Base-by-base conservation (phyloP, 2,888 invertebrate species). In the Oxyteleia sp. region DNA sequence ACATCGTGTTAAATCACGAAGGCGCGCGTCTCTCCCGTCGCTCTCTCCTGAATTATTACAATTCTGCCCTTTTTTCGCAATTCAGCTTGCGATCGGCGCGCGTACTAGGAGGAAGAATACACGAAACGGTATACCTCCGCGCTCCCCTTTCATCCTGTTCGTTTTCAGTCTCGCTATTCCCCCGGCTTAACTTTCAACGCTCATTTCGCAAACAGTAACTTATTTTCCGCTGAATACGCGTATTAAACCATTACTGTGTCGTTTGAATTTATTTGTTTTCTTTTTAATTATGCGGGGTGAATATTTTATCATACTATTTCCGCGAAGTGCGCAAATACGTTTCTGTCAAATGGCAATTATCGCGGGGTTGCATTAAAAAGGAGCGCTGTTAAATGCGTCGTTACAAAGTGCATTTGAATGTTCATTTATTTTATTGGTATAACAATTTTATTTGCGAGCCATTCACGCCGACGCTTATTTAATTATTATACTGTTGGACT, bases 1-100 rank as follows among this genome's bases (percentile, higher is more conserved):
- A 23, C 51, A 57, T 64, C 61, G 57, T 88, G 85, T 88, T 88
- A 87, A 89, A 89, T 89, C 88, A 87, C 85, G 76, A 82, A 75
- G 80, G 84, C 63, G 79, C 69, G 68, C 55, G 53, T 81, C 68
- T 83, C 82, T 79, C 64, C 38, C 13, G 23, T 78, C 78, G 85
- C 86, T 85, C 82, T 84, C 85, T 18, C 38, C 85, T 76, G 80
- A 85, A 80, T 86, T 88, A 87, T 89, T 86, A 88, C 85, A 74
- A 85, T 85, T 87, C 86, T 85, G 78, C 85, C n/a, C n/a, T 85
- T 69, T 66, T 66, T 55, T 53, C 49, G 64, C 64, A 20, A 49
- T 45, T 61, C 57, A 23, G 13, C 59, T 15, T 57, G 32, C 47
- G 45, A 66, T 80, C 72, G 38, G n/a, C 11, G n/a, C 38, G n/a